Base-by-base conservation (phyloP, 2,797 vertebrate genomes). In the Phrynocephalus vlangalii region DNA sequence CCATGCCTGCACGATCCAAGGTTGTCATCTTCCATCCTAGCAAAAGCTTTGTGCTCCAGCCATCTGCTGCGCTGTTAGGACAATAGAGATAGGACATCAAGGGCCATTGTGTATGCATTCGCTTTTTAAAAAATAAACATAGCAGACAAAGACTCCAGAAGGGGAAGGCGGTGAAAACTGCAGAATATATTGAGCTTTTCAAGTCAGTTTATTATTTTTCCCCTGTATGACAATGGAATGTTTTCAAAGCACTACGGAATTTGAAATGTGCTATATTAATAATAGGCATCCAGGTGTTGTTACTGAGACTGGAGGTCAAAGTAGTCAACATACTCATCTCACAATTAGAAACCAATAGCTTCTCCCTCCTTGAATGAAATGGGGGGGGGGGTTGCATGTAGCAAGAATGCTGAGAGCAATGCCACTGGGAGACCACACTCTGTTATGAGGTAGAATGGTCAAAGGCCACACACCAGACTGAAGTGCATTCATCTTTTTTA, bases 1-100 rank as follows among this genome's bases (percentile, higher is more conserved):
- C 93, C 44, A 60, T 71, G 44, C 52, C 68, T 86, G 11, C n/a
- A 1, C 60, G 22, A 9, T 26, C 56, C 83, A 76, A 18, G n/a
- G 30, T 56, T 80, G n/a, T 28, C 33, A 72, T 15, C 52, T 88
- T 84, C 50, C 60, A 77, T 63, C 50, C 26, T 18, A 44, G 22
- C n/a, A 7, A 71, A 30, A 70, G 48, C 56, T 79, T 79, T 83
- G 30, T 28, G 16, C 11, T 52, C 76, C 15, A 60, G 20, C 50
- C 33, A 83, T 44, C 33, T 75, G 70, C 8, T 8, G 4, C 9
- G 13, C 20, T 30, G 20, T 24, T 56, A 56, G 6, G 18, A 66
- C 2, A 78, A 78, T 1, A 50, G 48, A 71, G 52, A 22, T 24
- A 76, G 28, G 56, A 26, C 11, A 75, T 26, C 56, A 50, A 75